These are phyloP conservation scores for Aricia artaxerxes DNA, from an alignment of 2,888 invertebrate species.

Conservation along the genomic window DNA sequence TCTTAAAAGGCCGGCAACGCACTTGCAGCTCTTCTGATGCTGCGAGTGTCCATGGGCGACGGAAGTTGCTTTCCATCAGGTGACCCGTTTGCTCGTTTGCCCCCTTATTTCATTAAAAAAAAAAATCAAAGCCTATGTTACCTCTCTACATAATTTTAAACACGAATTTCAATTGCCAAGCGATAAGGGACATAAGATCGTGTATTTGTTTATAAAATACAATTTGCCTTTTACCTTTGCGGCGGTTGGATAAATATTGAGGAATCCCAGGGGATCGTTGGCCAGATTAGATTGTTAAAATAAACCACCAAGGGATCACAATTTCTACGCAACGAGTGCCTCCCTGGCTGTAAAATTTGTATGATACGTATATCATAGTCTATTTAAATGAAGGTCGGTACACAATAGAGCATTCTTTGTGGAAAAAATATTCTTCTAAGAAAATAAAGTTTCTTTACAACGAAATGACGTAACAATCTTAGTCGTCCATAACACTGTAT, in stretches of 20 bases:
- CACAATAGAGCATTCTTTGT: not conserved
- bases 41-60: too few relatives aligned
- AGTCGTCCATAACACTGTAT: not conserved
- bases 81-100: too few relatives aligned
- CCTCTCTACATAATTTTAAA: not conserved
- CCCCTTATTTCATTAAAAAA: too few relatives aligned
- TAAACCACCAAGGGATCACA: not conserved
- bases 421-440: constrained; percentile 7
- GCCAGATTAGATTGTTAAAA: constrained; percentile 21
- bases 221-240: constrained; percentile 22
- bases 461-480: constrained; percentile 1
- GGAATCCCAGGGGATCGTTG: constrained; percentile 3
- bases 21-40: too few relatives aligned
- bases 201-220: constrained; percentile 15
- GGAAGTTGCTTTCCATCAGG: too few relatives aligned
- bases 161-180: not conserved
- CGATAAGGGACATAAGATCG: not conserved
- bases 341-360: not conserved
- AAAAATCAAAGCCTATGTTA: not conserved
- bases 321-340: not conserved
- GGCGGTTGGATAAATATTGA: constrained; percentile 10
- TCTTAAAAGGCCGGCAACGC: too few relatives aligned
- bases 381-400: not conserved
- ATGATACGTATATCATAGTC: not conserved
- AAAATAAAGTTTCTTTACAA: constrained; percentile 3